Evolutionary conservation across 2,113 vertebrate species (phyloP).

Genomic region (Spheniscus mendiculus): DNA sequence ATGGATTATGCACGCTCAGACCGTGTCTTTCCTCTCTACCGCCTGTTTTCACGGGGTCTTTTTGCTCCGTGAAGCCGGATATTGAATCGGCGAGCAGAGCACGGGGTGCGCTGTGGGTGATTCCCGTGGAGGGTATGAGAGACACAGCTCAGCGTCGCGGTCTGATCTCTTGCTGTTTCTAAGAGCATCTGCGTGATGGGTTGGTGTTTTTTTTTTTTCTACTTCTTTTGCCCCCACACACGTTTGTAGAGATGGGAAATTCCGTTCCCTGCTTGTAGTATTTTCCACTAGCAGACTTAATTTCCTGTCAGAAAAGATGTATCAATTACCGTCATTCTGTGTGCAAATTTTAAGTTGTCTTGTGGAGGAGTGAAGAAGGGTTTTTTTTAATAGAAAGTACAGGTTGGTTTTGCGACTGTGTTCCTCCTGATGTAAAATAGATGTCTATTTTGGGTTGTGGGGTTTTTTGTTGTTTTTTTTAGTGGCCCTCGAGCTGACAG

Average conservation of each 20-base stretch:
- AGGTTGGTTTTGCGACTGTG: background rate
- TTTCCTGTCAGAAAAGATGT: background rate
- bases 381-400: background rate
- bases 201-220: background rate
- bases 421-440: background rate
- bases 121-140: fast-evolving
- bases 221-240: fast-evolving
- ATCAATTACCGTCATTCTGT: fast-evolving
- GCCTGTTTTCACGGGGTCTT: fast-evolving
- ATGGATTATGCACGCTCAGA: fast-evolving
- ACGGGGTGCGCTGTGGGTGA: fast-evolving
- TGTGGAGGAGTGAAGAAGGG: background rate
- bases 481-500: background rate
- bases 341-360: background rate
- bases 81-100: fast-evolving
- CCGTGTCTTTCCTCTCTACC: fast-evolving
- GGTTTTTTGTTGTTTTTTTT: background rate
- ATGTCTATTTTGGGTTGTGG: background rate
- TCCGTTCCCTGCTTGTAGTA: fast-evolving
- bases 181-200: fast-evolving
- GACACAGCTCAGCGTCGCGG: fast-evolving
- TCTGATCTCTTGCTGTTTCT: background rate
- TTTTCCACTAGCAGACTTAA: background rate
- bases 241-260: background rate
- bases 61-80: fast-evolving